Evolutionary conservation across 2,888 invertebrate species (phyloP).

Genomic region (Ormia ochracea): DNA sequence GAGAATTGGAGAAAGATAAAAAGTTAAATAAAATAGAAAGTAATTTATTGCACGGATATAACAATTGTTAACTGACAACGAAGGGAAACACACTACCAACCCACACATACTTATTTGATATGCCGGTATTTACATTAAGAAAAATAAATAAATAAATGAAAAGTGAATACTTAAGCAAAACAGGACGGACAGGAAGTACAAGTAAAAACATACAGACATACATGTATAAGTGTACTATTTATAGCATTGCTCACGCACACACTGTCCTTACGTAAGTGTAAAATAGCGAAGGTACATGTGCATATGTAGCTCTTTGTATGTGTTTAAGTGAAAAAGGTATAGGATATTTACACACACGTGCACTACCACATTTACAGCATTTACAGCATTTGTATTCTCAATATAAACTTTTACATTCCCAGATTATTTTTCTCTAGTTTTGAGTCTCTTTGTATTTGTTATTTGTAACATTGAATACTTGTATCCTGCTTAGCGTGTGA

Average conservation of each 20-base stretch:
- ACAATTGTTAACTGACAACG: conserved; percentile 44
- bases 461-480: conserved; percentile 17
- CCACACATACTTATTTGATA: neutral
- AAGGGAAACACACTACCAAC: neutral
- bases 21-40: conserved; percentile 12
- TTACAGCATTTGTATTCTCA: conserved; percentile 29
- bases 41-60: conserved; percentile 43
- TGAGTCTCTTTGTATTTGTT: conserved; percentile 12
- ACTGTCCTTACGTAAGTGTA: neutral
- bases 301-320: too few species aligned
- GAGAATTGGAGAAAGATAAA: neutral
- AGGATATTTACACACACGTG: neutral
- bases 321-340: neutral
- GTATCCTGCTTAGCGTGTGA: conserved; percentile 17
- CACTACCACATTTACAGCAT: conserved; percentile 25
- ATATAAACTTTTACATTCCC: conserved; percentile 2
- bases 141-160: conserved; percentile 1
- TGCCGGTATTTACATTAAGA: neutral
- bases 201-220: neutral
- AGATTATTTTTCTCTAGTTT: neutral
- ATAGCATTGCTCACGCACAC: neutral
- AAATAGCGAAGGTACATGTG: neutral
- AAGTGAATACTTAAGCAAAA: too few species aligned
- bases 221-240: neutral
- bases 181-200: conserved; percentile 11